These are phyloP conservation scores for Odontocolon sp. DNA, from an alignment of 2,888 invertebrate genomes.

Conservation along the genomic window DNA sequence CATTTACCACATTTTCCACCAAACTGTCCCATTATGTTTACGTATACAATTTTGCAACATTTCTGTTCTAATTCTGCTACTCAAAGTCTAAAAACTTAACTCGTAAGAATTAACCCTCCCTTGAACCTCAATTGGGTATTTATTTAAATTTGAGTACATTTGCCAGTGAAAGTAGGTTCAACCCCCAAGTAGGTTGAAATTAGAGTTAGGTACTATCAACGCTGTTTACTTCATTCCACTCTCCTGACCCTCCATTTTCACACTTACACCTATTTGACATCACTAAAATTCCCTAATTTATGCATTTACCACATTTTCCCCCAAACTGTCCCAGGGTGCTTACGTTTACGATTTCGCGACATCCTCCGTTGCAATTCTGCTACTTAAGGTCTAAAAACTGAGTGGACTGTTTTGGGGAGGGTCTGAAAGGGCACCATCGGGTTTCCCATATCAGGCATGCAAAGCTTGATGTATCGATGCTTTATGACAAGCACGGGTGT, in stretches of 20 bases:
- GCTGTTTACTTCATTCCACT: too few relatives aligned
- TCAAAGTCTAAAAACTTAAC: too few relatives aligned
- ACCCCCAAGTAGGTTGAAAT: too few relatives aligned
- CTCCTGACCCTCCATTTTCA: too few relatives aligned
- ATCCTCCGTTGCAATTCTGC: constrained; percentile 67
- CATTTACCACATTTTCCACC: too few relatives aligned
- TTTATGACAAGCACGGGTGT: constrained; percentile 73
- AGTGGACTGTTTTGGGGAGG: constrained; percentile 3
- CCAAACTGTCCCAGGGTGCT: background rate
- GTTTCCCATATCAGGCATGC: constrained; percentile 80
- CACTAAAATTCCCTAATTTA: background rate
- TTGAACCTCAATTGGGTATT: background rate
- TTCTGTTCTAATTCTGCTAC: too few relatives aligned
- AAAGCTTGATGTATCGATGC: constrained; percentile 81
- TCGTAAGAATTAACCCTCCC: background rate
- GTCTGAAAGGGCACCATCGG: constrained; percentile 43
- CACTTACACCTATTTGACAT: too few relatives aligned
- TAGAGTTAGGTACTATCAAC: too few relatives aligned
- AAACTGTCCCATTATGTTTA: too few relatives aligned
- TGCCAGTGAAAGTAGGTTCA: background rate
- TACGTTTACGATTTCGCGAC: constrained; percentile 6
- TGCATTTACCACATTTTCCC: constrained; percentile 18
- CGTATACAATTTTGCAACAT: too few relatives aligned
- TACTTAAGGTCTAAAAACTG: constrained; percentile 65
- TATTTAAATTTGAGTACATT: background rate